Percentiles rank a stretch among this genome's conserved stretches.
phyloP scores from a whole-genome alignment of 1,140 invertebrate genomes.

The Aphaenogaster rudis region DNA sequence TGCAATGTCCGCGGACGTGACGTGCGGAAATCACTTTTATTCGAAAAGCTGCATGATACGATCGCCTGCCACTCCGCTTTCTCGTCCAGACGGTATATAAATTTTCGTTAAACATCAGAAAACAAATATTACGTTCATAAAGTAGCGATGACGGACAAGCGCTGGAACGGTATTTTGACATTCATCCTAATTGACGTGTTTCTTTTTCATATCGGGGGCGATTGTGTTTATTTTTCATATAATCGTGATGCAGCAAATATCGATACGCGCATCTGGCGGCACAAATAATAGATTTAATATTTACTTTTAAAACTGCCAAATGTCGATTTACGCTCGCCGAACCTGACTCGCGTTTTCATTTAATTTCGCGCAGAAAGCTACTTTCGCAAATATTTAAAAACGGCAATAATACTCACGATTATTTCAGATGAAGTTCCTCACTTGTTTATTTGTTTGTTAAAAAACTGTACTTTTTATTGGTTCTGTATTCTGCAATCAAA shows the following conservation, averaged over 20 bases:
- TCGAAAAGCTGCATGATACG: conserved; percentile 21
- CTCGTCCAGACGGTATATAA: conserved; percentile 1
- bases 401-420: conserved; percentile 37
- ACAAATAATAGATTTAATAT: conserved; percentile 53
- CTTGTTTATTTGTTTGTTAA: conserved; percentile 32
- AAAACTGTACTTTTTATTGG: conserved; percentile 19
- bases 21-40: conserved; percentile 64
- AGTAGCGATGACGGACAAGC: conserved; percentile 24
- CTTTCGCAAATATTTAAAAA: conserved; percentile 47
- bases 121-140: not conserved
- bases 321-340: conserved; percentile 27
- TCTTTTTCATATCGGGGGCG: conserved; percentile 16
- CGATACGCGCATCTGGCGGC: not conserved
- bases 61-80: conserved; percentile 10
- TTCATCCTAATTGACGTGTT: conserved; percentile 25
- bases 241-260: conserved; percentile 24
- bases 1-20: conserved; percentile 58
- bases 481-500: not conserved
- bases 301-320: conserved; percentile 50
- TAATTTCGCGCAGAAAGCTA: conserved; percentile 49
- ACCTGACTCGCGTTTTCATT: conserved; percentile 45
- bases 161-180: conserved; percentile 32
- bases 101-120: conserved; percentile 22
- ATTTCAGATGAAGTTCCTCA: not conserved
- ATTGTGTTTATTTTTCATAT: conserved; percentile 28